A percentile compares a stretch with the other conserved stretches of the same genome.
phyloP scores from a whole-genome alignment of 2,113 vertebrate species.

The Corythaixoides concolor region DNA sequence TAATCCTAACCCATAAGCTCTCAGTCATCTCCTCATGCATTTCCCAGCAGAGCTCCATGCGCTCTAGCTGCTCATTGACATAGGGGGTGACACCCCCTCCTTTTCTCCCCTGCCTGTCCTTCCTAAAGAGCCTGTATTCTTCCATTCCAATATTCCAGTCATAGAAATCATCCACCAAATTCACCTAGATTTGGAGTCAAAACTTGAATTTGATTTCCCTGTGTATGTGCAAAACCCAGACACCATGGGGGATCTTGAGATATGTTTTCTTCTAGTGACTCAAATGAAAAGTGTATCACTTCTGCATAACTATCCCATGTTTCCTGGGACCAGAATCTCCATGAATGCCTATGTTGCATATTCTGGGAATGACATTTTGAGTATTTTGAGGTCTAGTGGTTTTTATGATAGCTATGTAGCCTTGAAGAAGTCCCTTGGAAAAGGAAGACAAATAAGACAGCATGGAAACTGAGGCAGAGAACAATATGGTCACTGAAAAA shows the following conservation, averaged over 20 bases:
- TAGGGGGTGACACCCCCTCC: no score
- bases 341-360: neutral
- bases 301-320: neutral
- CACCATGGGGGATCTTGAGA: neutral
- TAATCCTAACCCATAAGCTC: no score
- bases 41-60: no score
- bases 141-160: no score
- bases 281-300: neutral
- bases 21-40: no score
- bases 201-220: neutral
- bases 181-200: neutral
- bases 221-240: neutral
- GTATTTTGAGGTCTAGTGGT: fast-evolving
- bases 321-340: neutral
- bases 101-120: no score
- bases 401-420: neutral
- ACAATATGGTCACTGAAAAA: neutral
- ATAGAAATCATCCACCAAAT: no score
- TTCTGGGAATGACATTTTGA: neutral
- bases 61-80: no score
- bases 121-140: no score
- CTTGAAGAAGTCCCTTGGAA: neutral
- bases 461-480: neutral
- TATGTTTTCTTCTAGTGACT: neutral
- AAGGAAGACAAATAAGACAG: neutral